Base-by-base conservation (phyloP, 2,113 vertebrate genomes). In the Entomyzon cyanotis region DNA sequence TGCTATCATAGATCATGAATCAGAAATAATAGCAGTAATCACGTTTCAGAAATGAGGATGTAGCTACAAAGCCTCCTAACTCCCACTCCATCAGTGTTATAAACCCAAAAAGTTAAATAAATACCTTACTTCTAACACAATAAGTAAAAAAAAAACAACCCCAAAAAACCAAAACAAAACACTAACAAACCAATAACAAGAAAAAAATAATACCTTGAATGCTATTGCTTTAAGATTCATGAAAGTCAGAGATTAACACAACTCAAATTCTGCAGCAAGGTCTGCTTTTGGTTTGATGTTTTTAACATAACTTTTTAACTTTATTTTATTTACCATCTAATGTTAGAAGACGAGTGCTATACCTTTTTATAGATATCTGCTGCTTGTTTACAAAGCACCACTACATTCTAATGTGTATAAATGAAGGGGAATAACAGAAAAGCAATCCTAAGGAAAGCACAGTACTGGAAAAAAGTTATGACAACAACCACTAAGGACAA, bases 11-110 rank as follows among this genome's bases (percentile, higher is more conserved):
- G 87, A 74, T 80, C 86, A 80, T 63, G 78, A 95, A 85, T 90
- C 93, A 94, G 78, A 94, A 97, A 90, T 91, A 95, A 91, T 62
- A 86, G 84, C 60, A 83, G 79, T 76, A 95, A 95, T 82, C 84
- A 83, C 12, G 3, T 83, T 95, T 92, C 82, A 73, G 84, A 94
- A 94, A 87, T 83, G 42, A 85, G 63, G 74, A 73, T 85, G 71
- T 62, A 95, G 59, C 55, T 95, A 18, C 49, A 90, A 89, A 94
- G 75, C 46, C 50, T 95, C 67, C 53, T 65, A 82, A 78, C 74
- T 89, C 58, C 53, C 23, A 82, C 58, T 77, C 63, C 75, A 83
- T 49, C 78, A 53, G 30, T 65, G 39, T 62, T 85, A 79, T 5
- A 70, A 93, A 76, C 77, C 42, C 28, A 83, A 56, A 15, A 75